A percentile compares a stretch with the other conserved stretches of the same genome.
Conservation (phyloP, 2,888 invertebrate genomes). For the Tholera decimalis region DNA sequence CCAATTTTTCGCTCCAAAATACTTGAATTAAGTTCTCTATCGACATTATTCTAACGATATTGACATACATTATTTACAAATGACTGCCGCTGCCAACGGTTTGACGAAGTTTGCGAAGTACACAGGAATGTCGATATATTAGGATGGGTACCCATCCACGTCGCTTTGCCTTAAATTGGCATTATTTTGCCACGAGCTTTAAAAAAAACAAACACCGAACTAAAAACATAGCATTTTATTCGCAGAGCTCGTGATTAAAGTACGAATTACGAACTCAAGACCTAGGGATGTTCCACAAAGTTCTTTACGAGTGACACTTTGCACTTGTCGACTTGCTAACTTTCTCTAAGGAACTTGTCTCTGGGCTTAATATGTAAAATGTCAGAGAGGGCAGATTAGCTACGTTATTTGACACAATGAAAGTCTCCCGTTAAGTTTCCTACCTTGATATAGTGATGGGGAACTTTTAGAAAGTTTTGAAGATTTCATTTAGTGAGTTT, state of each 20-base stretch:
- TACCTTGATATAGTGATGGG: slow-evolving; percentile 55
- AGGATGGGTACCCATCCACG: no score
- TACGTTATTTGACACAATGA: slow-evolving; percentile 76
- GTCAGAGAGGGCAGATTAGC: slow-evolving; percentile 78
- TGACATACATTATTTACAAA: background rate
- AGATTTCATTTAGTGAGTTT: slow-evolving; percentile 51
- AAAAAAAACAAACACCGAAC: slow-evolving; percentile 22
- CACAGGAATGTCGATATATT: no score
- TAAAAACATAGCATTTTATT: slow-evolving; percentile 31
- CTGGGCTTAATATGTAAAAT: slow-evolving; percentile 80
- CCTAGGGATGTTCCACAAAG: slow-evolving; percentile 57
- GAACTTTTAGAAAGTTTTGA: slow-evolving; percentile 58
- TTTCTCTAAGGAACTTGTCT: slow-evolving; percentile 69
- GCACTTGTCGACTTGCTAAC: slow-evolving; percentile 67
- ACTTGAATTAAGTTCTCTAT: no score
- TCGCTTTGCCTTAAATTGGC: no score
- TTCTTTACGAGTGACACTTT: slow-evolving; percentile 63
- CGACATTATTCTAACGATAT: background rate
- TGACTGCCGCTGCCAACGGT: no score
- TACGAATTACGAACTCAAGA: slow-evolving; percentile 51
- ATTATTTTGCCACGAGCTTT: no score
- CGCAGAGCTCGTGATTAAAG: slow-evolving; percentile 43
- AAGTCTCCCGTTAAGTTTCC: slow-evolving; percentile 69
- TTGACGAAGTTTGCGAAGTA: no score
- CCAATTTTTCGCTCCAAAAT: no score